Evolutionary conservation across 2,888 invertebrate species (phyloP).

Genomic region (Cryptus armator): DNA sequence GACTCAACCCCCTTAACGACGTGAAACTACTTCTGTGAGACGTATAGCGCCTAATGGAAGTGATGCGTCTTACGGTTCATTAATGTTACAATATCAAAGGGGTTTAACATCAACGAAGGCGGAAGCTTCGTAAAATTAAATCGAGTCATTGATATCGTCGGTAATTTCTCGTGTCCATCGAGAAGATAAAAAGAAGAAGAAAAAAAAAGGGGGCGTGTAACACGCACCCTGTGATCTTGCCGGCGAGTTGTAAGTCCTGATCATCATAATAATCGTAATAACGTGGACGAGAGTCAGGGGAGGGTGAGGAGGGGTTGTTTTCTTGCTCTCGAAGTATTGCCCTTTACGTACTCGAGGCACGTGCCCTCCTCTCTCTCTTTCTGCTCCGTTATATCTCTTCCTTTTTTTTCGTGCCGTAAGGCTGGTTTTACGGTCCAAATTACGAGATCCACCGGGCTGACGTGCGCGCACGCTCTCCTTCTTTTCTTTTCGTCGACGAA

Average conservation of each 20-base stretch:
- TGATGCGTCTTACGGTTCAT: background rate
- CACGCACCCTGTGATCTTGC: conserved; percentile 44
- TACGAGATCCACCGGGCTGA: conserved; percentile 29
- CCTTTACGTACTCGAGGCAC: conserved; percentile 57
- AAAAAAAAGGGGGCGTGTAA: conserved; percentile 9
- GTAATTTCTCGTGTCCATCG: conserved; percentile 43
- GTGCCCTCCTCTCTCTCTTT: conserved; percentile 41
- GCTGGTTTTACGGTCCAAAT: conserved; percentile 57
- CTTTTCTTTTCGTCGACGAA: conserved; percentile 23
- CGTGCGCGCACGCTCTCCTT: conserved; percentile 11
- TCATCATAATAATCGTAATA: conserved; percentile 48
- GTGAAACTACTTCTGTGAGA: background rate
- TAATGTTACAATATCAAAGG: background rate
- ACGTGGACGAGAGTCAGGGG: background rate
- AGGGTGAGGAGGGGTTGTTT: background rate
- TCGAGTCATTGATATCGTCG: conserved; percentile 27
- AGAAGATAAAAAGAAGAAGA: background rate
- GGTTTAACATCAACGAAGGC: conserved; percentile 3
- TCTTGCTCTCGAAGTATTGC: conserved; percentile 51
- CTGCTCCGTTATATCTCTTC: conserved; percentile 16
- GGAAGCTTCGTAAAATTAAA: conserved; percentile 17
- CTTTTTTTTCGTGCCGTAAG: conserved; percentile 15
- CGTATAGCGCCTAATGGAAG: background rate
- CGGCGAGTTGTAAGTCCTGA: conserved; percentile 40
- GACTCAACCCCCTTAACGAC: background rate